phyloP scores from a whole-genome alignment of 2,888 invertebrate genomes.

The Brachylomia viminalis region DNA sequence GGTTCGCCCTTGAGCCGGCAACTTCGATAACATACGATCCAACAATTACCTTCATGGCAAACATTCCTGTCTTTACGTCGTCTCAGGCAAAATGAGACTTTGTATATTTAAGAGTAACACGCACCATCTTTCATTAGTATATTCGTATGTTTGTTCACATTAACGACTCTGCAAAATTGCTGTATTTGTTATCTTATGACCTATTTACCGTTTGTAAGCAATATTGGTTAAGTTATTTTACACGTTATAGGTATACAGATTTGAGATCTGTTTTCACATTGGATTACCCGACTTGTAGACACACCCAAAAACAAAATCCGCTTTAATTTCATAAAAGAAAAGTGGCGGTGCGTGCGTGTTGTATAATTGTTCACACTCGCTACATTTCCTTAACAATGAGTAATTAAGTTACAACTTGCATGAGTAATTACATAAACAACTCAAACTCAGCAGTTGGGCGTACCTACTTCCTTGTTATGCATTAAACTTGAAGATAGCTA shows the following conservation, averaged over 20 bases:
- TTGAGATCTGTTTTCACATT: constrained; percentile 49
- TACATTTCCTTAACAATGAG: constrained; percentile 49
- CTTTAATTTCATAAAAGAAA: constrained; percentile 42
- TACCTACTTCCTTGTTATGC: constrained; percentile 34
- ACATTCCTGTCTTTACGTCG: constrained; percentile 72
- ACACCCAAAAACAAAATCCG: constrained; percentile 37
- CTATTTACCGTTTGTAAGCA: constrained; percentile 70
- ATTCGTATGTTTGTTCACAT: constrained; percentile 72
- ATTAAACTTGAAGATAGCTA: constrained; percentile 56
- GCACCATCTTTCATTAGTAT: constrained; percentile 72
- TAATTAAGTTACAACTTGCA: constrained; percentile 51
- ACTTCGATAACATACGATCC: constrained; percentile 77
- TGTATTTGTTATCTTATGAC: constrained; percentile 71
- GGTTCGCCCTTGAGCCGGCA: constrained; percentile 66
- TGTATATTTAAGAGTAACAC: constrained; percentile 72
- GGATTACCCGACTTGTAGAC: constrained; percentile 34
- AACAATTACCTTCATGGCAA: constrained; percentile 77
- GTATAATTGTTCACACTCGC: constrained; percentile 47
- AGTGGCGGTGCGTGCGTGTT: constrained; percentile 46
- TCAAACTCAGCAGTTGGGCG: constrained; percentile 35
- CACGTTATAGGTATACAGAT: constrained; percentile 39
- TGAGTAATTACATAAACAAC: constrained; percentile 58
- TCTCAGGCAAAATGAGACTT: constrained; percentile 69
- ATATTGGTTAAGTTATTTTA: constrained; percentile 60
- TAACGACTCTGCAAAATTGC: constrained; percentile 69